These are phyloP conservation scores for Etheostoma perlongum DNA, from an alignment of 2,797 vertebrate genomes.

Conservation along the genomic window DNA sequence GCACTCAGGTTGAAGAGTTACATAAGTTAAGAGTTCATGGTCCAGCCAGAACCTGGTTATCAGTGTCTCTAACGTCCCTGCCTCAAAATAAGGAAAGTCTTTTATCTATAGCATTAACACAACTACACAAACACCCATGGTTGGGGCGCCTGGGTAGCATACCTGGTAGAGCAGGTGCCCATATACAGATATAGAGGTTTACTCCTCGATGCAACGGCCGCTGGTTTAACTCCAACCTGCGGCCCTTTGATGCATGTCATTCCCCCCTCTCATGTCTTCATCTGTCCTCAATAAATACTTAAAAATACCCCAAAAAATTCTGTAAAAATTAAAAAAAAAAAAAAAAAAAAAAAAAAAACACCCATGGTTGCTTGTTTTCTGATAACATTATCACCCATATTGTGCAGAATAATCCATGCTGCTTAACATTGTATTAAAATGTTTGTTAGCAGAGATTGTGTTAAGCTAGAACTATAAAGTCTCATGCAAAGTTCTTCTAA, in stretches of 20 bases:
- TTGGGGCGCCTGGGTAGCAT: no score
- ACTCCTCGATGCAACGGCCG: no score
- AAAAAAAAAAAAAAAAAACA: neutral
- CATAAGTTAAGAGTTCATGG: slow-evolving; percentile 3
- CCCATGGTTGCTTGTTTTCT: neutral
- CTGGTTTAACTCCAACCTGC: no score
- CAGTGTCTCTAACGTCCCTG: neutral
- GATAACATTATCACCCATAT: neutral
- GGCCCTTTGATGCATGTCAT: no score
- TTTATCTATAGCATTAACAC: neutral
- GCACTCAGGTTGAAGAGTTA: no score
- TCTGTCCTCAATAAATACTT: no score
- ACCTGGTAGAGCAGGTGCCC: no score
- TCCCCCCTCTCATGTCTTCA: no score
- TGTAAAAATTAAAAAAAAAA: no score
- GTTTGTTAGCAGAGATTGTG: neutral
- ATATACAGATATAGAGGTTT: no score
- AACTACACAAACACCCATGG: neutral
- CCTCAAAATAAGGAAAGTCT: neutral
- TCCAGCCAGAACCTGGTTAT: neutral
- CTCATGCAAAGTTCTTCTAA: neutral
- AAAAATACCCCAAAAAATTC: no score
- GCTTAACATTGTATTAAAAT: neutral
- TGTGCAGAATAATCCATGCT: neutral
- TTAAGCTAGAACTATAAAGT: neutral